A percentile compares a stretch with the other conserved stretches of the same genome.
These are phyloP conservation scores for Eutolmus rufibarbis DNA, from an alignment of 2,888 invertebrate genomes.

Conservation along the genomic window DNA sequence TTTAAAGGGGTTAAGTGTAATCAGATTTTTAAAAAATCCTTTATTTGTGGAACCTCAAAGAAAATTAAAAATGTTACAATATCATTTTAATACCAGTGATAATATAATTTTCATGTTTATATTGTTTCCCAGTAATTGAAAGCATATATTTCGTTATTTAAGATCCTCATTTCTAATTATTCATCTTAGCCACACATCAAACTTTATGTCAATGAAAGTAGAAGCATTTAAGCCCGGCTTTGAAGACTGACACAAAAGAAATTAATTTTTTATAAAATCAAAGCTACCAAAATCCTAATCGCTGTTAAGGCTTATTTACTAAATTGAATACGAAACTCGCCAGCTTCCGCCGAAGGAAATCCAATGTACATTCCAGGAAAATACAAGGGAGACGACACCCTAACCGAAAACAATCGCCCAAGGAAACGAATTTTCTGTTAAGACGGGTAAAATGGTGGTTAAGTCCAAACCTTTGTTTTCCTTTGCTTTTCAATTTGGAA, in stretches of 20 bases:
- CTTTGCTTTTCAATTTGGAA: neutral
- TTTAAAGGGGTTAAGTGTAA: too few relatives aligned
- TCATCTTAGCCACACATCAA: too few relatives aligned
- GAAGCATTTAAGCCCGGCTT: neutral
- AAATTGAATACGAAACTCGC: neutral
- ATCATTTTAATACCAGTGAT: too few relatives aligned
- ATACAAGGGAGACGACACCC: neutral
- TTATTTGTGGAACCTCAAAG: too few relatives aligned
- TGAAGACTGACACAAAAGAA: neutral
- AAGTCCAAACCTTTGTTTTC: neutral
- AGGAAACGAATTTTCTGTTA: neutral
- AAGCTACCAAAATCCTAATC: neutral
- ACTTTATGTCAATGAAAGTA: too few relatives aligned
- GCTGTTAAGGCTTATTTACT: neutral
- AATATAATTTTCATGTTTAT: too few relatives aligned
- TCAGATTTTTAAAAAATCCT: too few relatives aligned
- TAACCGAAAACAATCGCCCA: neutral
- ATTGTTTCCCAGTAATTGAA: too few relatives aligned
- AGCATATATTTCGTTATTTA: too few relatives aligned
- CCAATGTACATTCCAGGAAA: neutral
- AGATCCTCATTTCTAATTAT: too few relatives aligned
- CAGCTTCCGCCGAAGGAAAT: neutral
- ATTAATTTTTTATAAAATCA: neutral
- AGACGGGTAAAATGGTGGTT: neutral
- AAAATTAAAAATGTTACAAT: too few relatives aligned